These are phyloP conservation scores for Napeogenes inachia DNA, from an alignment of 2,888 invertebrate species.

Conservation along the genomic window DNA sequence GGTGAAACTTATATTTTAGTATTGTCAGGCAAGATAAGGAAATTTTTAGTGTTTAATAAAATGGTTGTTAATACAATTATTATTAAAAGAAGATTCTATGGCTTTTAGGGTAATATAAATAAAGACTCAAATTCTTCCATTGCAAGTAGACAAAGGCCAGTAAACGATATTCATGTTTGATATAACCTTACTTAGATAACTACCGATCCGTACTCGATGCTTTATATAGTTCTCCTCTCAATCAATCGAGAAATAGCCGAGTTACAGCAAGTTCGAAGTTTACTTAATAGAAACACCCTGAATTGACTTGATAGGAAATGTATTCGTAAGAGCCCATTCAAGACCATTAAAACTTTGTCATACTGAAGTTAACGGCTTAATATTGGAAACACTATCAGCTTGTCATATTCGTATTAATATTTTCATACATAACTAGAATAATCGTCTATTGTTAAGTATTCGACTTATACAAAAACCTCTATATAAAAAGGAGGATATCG, in stretches of 20 bases:
- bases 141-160: neutral
- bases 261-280: neutral
- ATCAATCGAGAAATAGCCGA: neutral
- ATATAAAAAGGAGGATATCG: too few species aligned
- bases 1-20: too few species aligned
- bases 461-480: too few species aligned
- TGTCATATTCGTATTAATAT: too few species aligned
- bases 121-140: neutral
- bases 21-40: too few species aligned
- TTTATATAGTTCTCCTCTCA: neutral
- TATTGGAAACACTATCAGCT: neutral
- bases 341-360: neutral
- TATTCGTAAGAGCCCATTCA: neutral
- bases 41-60: too few species aligned
- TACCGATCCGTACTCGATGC: neutral
- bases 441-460: too few species aligned
- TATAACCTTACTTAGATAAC: neutral
- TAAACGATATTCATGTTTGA: neutral
- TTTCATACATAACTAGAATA: too few species aligned
- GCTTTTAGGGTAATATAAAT: too few species aligned
- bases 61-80: too few species aligned
- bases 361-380: neutral
- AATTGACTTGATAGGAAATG: neutral
- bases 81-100: too few species aligned
- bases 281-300: neutral